phyloP scores from a whole-genome alignment of 2,113 vertebrate species.

The Eidolon helvum region DNA sequence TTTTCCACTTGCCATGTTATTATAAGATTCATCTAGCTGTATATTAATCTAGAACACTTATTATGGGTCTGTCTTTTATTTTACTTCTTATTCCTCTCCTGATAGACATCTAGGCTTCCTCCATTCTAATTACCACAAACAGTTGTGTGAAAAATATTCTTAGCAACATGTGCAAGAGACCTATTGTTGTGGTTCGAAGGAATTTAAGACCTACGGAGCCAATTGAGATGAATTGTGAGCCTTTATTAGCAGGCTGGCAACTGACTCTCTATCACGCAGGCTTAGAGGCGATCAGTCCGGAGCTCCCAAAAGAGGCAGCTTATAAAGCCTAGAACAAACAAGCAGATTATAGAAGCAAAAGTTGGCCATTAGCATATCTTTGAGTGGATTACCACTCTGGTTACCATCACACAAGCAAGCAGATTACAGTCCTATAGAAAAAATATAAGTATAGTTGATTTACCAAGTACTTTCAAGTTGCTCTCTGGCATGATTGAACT shows the following conservation, averaged over 20 bases:
- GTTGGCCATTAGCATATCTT: too few species aligned
- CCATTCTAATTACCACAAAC: not conserved
- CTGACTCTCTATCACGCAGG: too few species aligned
- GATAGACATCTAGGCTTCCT: not conserved
- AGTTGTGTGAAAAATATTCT: not conserved
- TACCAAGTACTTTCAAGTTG: not conserved
- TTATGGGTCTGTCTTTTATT: not conserved
- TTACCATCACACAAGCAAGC: too few species aligned
- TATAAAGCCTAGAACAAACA: too few species aligned
- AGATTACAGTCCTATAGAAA: not conserved
- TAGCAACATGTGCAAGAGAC: not conserved
- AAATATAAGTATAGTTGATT: not conserved
- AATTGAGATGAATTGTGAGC: too few species aligned
- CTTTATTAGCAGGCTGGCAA: too few species aligned
- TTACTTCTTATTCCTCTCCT: not conserved
- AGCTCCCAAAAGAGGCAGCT: too few species aligned
- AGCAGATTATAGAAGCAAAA: too few species aligned
- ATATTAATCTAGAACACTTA: not conserved
- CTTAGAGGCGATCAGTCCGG: too few species aligned
- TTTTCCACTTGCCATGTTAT: not conserved
- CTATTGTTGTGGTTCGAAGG: too few species aligned
- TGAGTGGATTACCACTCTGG: too few species aligned
- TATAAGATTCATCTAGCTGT: not conserved
- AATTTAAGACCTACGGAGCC: too few species aligned
- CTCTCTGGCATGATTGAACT: not conserved